Percentiles rank a stretch among this genome's conserved stretches.
phyloP scores from a whole-genome alignment of 2,113 vertebrate genomes.

The Hystrix cristata region DNA sequence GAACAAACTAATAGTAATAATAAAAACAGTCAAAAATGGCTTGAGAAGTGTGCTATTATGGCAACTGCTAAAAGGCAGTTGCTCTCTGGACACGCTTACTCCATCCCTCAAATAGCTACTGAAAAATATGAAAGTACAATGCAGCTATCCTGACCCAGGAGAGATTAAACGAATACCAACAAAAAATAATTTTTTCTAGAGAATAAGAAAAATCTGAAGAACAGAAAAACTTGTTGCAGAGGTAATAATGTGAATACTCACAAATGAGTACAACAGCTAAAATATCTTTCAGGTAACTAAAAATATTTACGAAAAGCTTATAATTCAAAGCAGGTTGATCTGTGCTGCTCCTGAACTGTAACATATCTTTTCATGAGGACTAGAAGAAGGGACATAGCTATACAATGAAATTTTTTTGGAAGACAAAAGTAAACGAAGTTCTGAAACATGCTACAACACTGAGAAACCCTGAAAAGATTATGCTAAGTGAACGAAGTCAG shows the following conservation, averaged over 20 bases:
- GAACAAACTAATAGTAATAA: constrained; percentile 23
- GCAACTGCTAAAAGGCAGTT: background rate
- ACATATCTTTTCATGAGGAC: background rate
- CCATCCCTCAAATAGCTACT: background rate
- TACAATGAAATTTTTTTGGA: background rate
- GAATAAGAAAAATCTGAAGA: background rate
- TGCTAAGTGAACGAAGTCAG: background rate
- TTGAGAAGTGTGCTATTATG: background rate
- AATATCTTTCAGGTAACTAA: background rate
- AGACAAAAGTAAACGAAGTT: background rate
- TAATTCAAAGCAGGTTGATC: constrained; percentile 1
- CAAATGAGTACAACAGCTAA: background rate
- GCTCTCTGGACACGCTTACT: constrained; percentile 22
- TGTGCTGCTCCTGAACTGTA: background rate
- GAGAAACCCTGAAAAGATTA: background rate
- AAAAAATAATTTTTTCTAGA: background rate
- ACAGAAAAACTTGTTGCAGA: background rate
- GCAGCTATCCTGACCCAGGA: background rate
- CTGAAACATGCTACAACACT: background rate
- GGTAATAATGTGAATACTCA: background rate
- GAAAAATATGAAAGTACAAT: background rate
- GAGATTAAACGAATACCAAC: constrained; percentile 26
- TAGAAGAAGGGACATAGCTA: background rate
- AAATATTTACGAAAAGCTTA: background rate
- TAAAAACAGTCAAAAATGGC: background rate